Percentiles rank a stretch among this genome's conserved stretches.
These are phyloP conservation scores for Dryocosmus kuriphilus DNA, from an alignment of 2,888 invertebrate genomes.

Conservation along the genomic window DNA sequence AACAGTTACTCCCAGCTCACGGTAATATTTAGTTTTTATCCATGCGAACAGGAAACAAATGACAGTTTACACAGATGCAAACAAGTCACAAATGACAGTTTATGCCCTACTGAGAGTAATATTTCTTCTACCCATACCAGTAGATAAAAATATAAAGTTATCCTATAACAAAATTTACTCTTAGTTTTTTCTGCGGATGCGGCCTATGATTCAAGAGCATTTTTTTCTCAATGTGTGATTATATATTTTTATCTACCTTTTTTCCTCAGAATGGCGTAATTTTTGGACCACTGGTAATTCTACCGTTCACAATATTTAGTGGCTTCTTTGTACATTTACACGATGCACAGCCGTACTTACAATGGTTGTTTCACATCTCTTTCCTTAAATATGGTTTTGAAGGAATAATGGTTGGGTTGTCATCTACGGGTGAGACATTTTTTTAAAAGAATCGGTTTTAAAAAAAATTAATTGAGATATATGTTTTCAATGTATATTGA, in stretches of 20 bases:
- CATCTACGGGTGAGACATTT: constrained; percentile 82
- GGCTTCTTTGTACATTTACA: constrained; percentile 93
- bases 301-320: constrained; percentile 94
- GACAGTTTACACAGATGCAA: too few species aligned
- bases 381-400: constrained; percentile 94
- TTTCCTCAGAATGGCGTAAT: constrained; percentile 88
- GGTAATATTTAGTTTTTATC: too few species aligned
- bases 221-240: too few species aligned
- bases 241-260: constrained; percentile 45
- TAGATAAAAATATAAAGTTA: too few species aligned
- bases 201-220: too few species aligned
- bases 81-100: too few species aligned
- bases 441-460: constrained; percentile 4
- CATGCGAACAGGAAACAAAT: too few species aligned
- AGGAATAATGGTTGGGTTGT: constrained; percentile 87
- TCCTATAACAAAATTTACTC: too few species aligned
- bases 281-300: constrained; percentile 91
- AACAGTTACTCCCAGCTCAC: too few species aligned
- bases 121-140: too few species aligned
- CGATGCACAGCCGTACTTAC: constrained; percentile 87
- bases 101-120: too few species aligned
- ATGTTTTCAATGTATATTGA: not conserved
- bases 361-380: constrained; percentile 93
- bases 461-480: constrained; percentile 16
- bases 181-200: too few species aligned